Evolutionary conservation across 2,797 vertebrate species (phyloP).

Genomic region (Jordanella pulchra): DNA sequence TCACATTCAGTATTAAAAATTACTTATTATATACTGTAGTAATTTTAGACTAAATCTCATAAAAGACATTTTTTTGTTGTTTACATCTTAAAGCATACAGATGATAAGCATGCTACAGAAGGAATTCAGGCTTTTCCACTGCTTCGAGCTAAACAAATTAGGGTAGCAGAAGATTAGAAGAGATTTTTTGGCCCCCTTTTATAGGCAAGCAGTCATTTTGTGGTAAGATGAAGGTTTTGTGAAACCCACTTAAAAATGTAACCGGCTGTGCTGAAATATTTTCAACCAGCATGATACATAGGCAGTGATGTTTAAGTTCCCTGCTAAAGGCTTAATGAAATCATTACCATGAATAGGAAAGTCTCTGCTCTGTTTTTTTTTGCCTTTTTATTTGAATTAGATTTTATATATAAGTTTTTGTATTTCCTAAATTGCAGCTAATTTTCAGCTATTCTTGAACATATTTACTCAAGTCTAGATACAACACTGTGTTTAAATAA

Average conservation of each 20-base stretch:
- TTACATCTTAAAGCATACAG: constrained; percentile 9
- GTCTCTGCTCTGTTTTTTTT: background rate
- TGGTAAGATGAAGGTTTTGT: constrained; percentile 29
- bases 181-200: constrained; percentile 1
- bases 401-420: background rate
- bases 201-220: constrained; percentile 9
- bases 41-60: constrained; percentile 8
- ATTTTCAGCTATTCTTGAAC: background rate
- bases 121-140: constrained; percentile 10
- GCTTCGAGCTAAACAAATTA: constrained; percentile 31
- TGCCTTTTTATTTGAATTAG: background rate
- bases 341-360: constrained; percentile 9
- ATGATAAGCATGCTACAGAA: constrained; percentile 31
- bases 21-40: background rate
- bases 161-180: constrained; percentile 31
- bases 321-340: constrained; percentile 8
- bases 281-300: constrained; percentile 37
- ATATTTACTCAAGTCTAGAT: background rate
- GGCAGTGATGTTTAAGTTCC: constrained; percentile 23
- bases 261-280: constrained; percentile 10
- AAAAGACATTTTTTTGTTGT: constrained; percentile 14
- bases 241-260: constrained; percentile 26
- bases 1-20: background rate
- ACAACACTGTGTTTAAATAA: background rate
- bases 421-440: background rate